Conservation (phyloP, 2,888 invertebrate species). For the Carabus problematicus region DNA sequence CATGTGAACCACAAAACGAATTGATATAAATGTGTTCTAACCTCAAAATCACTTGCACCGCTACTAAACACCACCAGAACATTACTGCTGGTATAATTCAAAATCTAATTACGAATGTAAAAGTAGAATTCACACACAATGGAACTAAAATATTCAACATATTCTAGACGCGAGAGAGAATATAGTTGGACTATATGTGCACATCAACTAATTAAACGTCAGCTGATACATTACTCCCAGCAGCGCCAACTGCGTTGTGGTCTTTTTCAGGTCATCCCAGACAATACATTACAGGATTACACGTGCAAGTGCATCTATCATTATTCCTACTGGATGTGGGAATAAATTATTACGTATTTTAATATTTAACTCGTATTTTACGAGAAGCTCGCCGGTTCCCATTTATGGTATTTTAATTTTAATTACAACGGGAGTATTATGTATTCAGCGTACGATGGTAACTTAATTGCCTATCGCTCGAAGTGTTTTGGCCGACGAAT, state of each 20-base stretch:
- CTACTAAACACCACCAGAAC: too few species aligned
- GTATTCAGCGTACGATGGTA: conserved; percentile 31
- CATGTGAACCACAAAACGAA: neutral
- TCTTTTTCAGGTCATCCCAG: too few species aligned
- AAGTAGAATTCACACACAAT: conserved; percentile 24
- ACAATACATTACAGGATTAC: neutral
- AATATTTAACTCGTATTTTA: conserved; percentile 35
- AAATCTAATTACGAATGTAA: too few species aligned
- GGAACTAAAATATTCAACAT: conserved; percentile 28
- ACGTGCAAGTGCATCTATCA: neutral
- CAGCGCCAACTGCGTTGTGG: too few species aligned
- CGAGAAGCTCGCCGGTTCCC: conserved; percentile 4
- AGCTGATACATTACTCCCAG: too few species aligned
- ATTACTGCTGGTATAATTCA: too few species aligned
- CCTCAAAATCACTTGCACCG: neutral
- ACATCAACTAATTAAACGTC: too few species aligned
- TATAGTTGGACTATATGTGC: too few species aligned
- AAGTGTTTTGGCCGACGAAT: conserved; percentile 24
- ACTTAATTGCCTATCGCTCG: conserved; percentile 31
- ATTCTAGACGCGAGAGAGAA: neutral
- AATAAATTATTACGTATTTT: conserved; percentile 37
- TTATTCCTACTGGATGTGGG: conserved; percentile 5
- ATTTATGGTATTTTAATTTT: conserved; percentile 37
- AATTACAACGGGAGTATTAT: conserved; percentile 27
- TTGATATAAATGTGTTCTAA: neutral